These are phyloP conservation scores for Drosophila longiperda DNA, from an alignment of 2,888 invertebrate species.

Conservation along the genomic window DNA sequence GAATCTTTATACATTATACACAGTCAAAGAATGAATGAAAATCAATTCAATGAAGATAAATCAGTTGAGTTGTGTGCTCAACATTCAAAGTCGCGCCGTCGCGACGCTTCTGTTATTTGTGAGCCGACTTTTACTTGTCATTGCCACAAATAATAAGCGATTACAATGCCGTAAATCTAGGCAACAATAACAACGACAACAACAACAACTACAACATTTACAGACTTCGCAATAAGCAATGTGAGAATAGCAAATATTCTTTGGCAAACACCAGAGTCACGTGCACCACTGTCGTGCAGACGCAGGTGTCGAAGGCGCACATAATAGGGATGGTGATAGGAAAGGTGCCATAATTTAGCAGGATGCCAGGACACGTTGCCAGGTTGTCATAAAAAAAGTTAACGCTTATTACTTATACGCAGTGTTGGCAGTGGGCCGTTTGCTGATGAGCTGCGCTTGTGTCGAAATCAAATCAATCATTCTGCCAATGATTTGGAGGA, in stretches of 20 bases:
- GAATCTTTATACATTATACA: conserved; percentile 12
- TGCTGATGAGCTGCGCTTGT: conserved; percentile 26
- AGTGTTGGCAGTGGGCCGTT: conserved; percentile 2
- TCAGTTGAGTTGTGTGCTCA: conserved; percentile 42
- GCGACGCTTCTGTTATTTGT: background rate
- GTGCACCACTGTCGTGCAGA: conserved; percentile 28
- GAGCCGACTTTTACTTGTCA: conserved; percentile 51
- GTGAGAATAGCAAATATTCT: conserved; percentile 7
- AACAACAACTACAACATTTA: conserved; percentile 16
- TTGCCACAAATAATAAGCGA: conserved; percentile 66
- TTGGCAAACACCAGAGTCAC: conserved; percentile 42
- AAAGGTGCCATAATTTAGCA: conserved; percentile 48
- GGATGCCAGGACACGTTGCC: conserved; percentile 17
- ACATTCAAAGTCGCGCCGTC: background rate
- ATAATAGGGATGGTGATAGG: conserved; percentile 21
- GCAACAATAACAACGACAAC: conserved; percentile 10
- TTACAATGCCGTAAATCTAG: conserved; percentile 61
- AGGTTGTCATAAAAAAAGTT: conserved; percentile 64
- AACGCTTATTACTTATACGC: conserved; percentile 60
- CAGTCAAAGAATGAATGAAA: conserved; percentile 26
- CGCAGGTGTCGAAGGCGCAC: conserved; percentile 39
- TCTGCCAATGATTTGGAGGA: conserved; percentile 50
- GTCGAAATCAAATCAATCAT: conserved; percentile 68
- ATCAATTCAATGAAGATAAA: conserved; percentile 66
- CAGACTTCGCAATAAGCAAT: conserved; percentile 18